These are phyloP conservation scores for Idaea aversata DNA, from an alignment of 2,888 invertebrate genomes.

Conservation along the genomic window DNA sequence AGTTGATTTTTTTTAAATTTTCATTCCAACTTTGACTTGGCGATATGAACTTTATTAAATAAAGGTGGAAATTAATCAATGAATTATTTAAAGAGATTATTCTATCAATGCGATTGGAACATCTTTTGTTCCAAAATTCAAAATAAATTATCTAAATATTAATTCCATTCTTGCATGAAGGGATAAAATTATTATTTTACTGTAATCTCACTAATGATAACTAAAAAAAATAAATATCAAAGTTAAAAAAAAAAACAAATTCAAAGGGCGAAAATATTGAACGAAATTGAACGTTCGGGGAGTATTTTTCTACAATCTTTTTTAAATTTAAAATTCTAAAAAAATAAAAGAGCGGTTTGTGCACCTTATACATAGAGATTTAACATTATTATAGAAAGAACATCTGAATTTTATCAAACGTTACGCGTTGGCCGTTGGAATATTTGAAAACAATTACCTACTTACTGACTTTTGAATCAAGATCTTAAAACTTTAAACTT, in stretches of 20 bases:
- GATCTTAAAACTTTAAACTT: too few relatives aligned
- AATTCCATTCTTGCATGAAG: neutral
- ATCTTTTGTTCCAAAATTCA: neutral
- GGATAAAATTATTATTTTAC: neutral
- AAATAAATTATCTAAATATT: neutral
- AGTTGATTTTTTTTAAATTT: neutral
- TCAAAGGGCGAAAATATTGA: constrained; percentile 66
- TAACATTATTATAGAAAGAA: neutral
- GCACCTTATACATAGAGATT: constrained; percentile 48
- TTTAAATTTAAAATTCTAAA: constrained; percentile 51
- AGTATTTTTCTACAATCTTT: constrained; percentile 80
- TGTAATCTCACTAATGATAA: constrained; percentile 71
- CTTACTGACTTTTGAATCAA: too few relatives aligned
- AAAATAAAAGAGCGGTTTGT: constrained; percentile 57
- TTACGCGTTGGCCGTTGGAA: too few relatives aligned
- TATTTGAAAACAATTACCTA: too few relatives aligned
- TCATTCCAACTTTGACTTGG: neutral
- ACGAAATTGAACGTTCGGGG: constrained; percentile 64
- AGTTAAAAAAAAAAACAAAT: constrained; percentile 31
- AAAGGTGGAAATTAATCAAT: neutral
- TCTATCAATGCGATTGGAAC: neutral
- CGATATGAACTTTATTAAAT: neutral
- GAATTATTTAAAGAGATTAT: neutral
- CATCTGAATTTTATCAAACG: too few relatives aligned
- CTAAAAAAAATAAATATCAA: constrained; percentile 44